Evolutionary conservation across 2,888 invertebrate genomes (phyloP), one percentile per base, ranked within the genome.

Genomic region (Tyria jacobaeae): DNA sequence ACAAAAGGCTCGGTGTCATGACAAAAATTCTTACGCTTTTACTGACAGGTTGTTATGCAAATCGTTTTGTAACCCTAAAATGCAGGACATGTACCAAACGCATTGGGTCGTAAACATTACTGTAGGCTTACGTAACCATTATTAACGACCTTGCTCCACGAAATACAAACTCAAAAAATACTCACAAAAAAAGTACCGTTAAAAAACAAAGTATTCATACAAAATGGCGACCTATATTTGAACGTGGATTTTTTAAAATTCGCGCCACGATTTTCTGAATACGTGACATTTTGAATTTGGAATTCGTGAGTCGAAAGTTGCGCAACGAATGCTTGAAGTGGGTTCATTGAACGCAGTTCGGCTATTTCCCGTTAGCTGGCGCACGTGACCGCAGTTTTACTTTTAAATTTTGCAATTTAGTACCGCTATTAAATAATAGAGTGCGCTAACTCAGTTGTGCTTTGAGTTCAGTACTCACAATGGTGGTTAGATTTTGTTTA

Each of bases 341-440:
- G 83, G 92, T 88, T 92, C 92, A 91, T 86, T 74, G 91, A 83
- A 84, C 92, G 85, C 85, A 86, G 86, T 93, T 92, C 84, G 89
- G 88, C 89, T 83, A 82, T 84, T 80, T 87, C 81, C 94, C 93
- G 92, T 92, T 94, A 92, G 88, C 57, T 77, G 81, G 85, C 86
- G 89, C 87, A 87, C 89, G 90, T 90, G 90, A 89, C 78, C 75
- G 52, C 78, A 82, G 85, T 91, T 91, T 92, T 93, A 91, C 92
- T 92, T 92, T 92, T 90, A 88, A 87, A 89, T 88, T n/a, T 89
- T 79, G 88, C 88, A 79, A 87, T 85, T 83, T 87, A 80, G 82
- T 92, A 86, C 89, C 88, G 92, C 93, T 92, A 93, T 84, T 70
- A 69, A 81, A 70, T 82, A 83, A 83, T 75, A 92, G 93, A 91